Evolutionary conservation across 2,888 invertebrate species (phyloP).

Genomic region (Liposcelis brunnea): DNA sequence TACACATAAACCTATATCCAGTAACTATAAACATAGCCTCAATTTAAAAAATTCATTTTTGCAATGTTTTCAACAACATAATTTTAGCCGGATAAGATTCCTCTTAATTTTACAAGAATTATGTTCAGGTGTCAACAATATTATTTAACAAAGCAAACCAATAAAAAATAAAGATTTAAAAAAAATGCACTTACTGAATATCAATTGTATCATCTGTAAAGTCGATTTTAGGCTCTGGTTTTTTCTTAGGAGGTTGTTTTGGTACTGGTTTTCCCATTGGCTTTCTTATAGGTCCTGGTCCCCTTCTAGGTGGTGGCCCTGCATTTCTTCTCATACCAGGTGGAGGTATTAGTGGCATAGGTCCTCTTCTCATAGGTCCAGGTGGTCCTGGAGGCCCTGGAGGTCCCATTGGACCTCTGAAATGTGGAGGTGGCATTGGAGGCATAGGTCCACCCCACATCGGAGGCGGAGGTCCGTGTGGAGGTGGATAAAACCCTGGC

Average conservation of each 20-base stretch:
- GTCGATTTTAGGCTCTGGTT: neutral
- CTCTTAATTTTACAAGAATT: too few species aligned
- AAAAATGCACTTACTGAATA: constrained; percentile 1
- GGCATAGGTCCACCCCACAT: neutral
- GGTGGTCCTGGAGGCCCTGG: constrained; percentile 2
- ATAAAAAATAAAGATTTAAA: too few species aligned
- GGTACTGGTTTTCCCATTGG: neutral
- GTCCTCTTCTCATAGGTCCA: neutral
- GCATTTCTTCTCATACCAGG: neutral
- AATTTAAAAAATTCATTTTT: too few species aligned
- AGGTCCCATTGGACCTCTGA: neutral
- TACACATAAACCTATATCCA: too few species aligned
- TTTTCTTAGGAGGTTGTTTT: constrained; percentile 3
- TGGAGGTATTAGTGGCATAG: neutral
- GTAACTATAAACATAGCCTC: too few species aligned
- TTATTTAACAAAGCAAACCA: too few species aligned
- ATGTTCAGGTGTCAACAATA: too few species aligned
- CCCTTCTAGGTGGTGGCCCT: neutral
- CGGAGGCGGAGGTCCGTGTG: neutral
- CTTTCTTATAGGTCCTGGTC: neutral
- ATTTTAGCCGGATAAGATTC: too few species aligned
- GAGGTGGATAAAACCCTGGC: neutral
- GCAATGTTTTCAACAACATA: too few species aligned
- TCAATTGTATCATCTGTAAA: constrained; percentile 6
- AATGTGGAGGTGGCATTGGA: neutral